A percentile compares a stretch with the other conserved stretches of the same genome.
Evolutionary conservation across 2,113 vertebrate species (phyloP).

Genomic region (Chiloscyllium plagiosum): DNA sequence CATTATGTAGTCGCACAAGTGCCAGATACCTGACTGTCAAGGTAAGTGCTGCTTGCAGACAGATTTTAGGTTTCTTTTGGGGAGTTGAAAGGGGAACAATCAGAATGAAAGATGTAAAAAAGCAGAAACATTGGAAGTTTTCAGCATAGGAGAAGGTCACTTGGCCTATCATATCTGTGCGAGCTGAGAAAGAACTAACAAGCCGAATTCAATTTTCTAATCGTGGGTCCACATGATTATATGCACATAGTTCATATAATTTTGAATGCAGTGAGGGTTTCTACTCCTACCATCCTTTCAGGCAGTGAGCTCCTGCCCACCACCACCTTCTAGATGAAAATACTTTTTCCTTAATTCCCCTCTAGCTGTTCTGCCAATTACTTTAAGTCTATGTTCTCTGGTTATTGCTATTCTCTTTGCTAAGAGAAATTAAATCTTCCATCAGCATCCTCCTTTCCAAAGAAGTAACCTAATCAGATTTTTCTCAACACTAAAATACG

Average conservation of each 20-base stretch:
- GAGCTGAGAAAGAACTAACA: neutral
- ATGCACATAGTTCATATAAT: neutral
- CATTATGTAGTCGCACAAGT: neutral
- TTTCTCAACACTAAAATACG: neutral
- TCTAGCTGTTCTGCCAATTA: neutral
- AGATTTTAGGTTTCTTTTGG: neutral
- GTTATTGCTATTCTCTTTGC: neutral
- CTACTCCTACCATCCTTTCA: neutral
- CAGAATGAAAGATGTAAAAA: neutral
- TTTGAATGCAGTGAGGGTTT: neutral
- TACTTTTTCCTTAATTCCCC: neutral
- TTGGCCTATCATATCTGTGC: neutral
- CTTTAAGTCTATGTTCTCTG: neutral
- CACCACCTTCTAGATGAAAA: neutral
- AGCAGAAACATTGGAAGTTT: neutral
- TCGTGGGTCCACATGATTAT: neutral
- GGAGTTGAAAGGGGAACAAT: neutral
- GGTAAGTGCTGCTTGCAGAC: no score
- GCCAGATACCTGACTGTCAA: neutral
- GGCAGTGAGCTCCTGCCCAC: neutral
- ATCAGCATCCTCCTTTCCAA: neutral
- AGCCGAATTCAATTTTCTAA: neutral
- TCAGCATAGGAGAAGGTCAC: neutral
- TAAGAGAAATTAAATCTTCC: neutral
- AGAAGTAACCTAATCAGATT: neutral